Base-by-base conservation (phyloP, 2,888 invertebrate species). In the Acronicta psi region DNA sequence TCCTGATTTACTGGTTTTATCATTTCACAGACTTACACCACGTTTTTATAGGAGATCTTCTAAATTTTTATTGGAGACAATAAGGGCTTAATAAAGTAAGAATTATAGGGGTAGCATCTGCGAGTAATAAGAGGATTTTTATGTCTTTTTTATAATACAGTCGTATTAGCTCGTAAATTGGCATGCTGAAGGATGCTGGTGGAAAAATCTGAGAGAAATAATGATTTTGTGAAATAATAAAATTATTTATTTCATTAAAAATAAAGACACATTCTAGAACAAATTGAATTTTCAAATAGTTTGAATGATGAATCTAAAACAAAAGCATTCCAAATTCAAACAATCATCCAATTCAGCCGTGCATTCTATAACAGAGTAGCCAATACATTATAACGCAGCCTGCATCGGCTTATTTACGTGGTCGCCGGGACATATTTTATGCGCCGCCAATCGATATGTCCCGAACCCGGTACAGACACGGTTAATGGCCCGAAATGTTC, bases 21-120 rank as follows among this genome's bases (percentile, higher is more conserved):
- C 82, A 80, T 79, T 81, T 51, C 37, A 41, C 59, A 59, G 67
- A 70, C 65, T 51, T 70, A 59, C 44, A 38, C 47, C 37, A 54
- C 84, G 84, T 86, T 83, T 90, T 91, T 91, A 91, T 85, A 78
- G 84, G 76, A 82, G 77, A 86, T 89, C 85, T 86, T 83, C 85
- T 84, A 84, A 84, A 87, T 85, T 89, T 91, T 91, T 91, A 92
- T 91, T 88, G 87, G 69, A 88, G 87, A 91, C 91, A 91, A 91
- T 92, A 92, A 90, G 87, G 87, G 79, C 66, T 82, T 88, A 87
- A 88, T 91, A 91, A 90, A 91, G 86, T 63, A 71, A 69, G 75
- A 82, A 87, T 86, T 79, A 86, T 85, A 86, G 68, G 69, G 77
- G 78, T 62, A 73, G 73, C 76, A 78, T 43, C 71, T 68, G 67